phyloP scores from a whole-genome alignment of 2,113 vertebrate species.

The Paedocypris sp. region DNA sequence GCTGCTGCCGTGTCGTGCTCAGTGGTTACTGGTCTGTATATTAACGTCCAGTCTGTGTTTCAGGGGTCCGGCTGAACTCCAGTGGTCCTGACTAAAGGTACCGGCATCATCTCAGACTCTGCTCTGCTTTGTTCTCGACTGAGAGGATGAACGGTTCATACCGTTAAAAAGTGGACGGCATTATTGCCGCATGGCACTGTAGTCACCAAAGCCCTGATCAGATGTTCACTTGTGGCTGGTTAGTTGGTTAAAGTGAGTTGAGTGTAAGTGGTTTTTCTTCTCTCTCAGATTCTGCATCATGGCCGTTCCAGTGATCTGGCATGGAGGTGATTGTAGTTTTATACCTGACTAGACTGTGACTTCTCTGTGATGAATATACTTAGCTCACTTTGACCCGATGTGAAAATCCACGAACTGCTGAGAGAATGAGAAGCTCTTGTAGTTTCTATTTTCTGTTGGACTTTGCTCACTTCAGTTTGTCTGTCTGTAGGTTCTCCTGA shows the following conservation, averaged over 20 bases:
- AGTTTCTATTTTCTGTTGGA: not conserved
- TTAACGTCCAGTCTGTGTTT: no score
- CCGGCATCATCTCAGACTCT: no score
- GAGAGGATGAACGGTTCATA: conserved; percentile 52
- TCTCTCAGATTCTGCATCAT: not conserved
- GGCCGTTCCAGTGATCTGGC: no score
- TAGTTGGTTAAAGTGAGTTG: no score
- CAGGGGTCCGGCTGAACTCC: no score
- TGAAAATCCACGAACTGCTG: conserved; percentile 64
- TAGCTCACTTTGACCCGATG: conserved; percentile 71
- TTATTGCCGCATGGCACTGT: conserved; percentile 46
- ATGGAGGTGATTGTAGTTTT: not conserved
- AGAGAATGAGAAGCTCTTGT: conserved; percentile 42
- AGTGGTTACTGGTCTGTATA: not conserved
- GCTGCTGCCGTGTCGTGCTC: not conserved
- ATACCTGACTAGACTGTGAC: no score
- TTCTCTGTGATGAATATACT: conserved; percentile 62
- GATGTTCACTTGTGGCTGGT: not conserved
- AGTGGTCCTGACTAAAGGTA: no score
- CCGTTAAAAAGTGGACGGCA: conserved; percentile 45
- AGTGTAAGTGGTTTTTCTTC: not conserved
- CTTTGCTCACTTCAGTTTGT: not conserved
- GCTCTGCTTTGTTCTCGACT: no score
- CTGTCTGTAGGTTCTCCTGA: not conserved
- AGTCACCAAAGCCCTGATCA: conserved; percentile 61